Percentiles rank a stretch among this genome's conserved stretches.
Conservation (phyloP, 2,888 invertebrate genomes). For the Agrochola circellaris region DNA sequence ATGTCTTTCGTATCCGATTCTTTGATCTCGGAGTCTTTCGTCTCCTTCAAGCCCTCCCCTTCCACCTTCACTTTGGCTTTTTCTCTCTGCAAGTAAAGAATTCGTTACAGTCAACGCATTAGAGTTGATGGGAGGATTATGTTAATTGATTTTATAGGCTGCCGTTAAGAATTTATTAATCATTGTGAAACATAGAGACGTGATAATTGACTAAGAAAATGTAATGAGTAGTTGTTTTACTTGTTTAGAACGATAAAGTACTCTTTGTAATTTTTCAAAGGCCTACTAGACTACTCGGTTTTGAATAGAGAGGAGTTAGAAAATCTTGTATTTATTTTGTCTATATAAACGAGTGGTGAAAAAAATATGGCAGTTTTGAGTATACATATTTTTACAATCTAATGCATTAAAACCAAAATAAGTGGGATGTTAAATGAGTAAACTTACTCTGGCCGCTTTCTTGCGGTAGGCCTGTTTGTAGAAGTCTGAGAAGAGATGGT, state of each 20-base stretch:
- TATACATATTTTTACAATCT: not conserved
- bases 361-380: not conserved
- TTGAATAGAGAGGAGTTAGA: not conserved
- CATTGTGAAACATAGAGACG: slow-evolving; percentile 44
- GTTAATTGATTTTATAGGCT: slow-evolving; percentile 46
- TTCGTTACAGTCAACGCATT: slow-evolving; percentile 32
- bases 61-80: slow-evolving; percentile 78
- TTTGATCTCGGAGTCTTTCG: slow-evolving; percentile 27
- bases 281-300: not conserved
- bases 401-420: not conserved
- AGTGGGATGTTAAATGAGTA: not conserved
- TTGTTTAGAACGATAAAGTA: slow-evolving; percentile 29
- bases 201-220: slow-evolving; percentile 33
- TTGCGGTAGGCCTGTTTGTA: slow-evolving; percentile 94
- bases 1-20: slow-evolving; percentile 80
- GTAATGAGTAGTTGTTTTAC: slow-evolving; percentile 36
- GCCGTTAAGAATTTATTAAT: slow-evolving; percentile 42
- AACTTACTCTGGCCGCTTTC: slow-evolving; percentile 76
- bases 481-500: slow-evolving; percentile 97
- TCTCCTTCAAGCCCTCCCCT: slow-evolving; percentile 71
- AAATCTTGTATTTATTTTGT: not conserved
- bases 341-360: not conserved
- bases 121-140: slow-evolving; percentile 36
- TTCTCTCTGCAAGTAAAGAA: slow-evolving; percentile 66
- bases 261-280: slow-evolving; percentile 14